Evolutionary conservation across 2,113 vertebrate genomes (phyloP), one percentile per base, ranked within the genome.

Genomic region (Empidonax alnorum): DNA sequence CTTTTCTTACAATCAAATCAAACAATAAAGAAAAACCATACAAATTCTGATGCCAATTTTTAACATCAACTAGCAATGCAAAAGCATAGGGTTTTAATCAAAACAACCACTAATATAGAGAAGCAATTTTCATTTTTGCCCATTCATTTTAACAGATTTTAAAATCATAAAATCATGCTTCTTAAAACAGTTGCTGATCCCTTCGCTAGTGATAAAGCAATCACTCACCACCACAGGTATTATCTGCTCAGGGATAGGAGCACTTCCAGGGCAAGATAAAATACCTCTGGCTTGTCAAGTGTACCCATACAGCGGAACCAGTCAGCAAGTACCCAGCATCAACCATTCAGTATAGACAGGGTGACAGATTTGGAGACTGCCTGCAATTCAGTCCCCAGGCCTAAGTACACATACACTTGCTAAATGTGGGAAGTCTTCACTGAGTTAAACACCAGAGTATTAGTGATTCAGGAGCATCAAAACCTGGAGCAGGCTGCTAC

Each of bases 1-100:
- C 52, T 97, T 94, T 95, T 94, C 87, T 94, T 91, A 76, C 80
- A 84, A 96, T 68, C 72, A 97, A 97, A 97, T 96, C 94, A 96
- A 97, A 95, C 63, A 96, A 94, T 94, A 84, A 93, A 93, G 90
- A 79, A 96, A 96, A 89, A 53, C 13, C 69, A 21, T 62, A 75
- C 8, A 66, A 76, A 84, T 8, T 44, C 28, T 47, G 52, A 81
- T 47, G 33, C 3, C 74, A 44, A 84, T 96, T 96, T 96, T 93
- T 62, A 92, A 82, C 39, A 17, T 96, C 28, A 56, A 69, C 35
- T 72, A 92, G n/a, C 58, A 96, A 96, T 58, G 83, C n/a, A 92
- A 4, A 95, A 88, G 4, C 39, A 37, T 8, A 18, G 21, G 10
- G 4, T 91, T 95, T 96, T 88, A 78, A 93, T 63, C 35, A 73